Evolutionary conservation across 2,113 vertebrate species (phyloP).

Genomic region (Struthidea cinerea): DNA sequence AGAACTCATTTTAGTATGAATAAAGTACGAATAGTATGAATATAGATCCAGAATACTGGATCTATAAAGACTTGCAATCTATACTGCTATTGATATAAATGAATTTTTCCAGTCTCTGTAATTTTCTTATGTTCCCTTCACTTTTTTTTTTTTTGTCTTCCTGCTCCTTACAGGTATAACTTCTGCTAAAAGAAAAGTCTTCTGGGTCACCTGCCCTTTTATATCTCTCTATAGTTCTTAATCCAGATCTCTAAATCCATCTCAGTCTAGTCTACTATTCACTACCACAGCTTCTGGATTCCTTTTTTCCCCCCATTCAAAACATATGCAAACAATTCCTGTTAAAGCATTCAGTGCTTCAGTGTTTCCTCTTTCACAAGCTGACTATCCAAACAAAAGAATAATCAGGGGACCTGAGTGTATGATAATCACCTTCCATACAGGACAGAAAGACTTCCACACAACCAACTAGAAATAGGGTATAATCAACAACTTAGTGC

Average conservation of each 20-base stretch:
- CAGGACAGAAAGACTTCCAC: slow-evolving; percentile 10
- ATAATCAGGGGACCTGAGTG: not conserved
- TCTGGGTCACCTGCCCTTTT: not conserved
- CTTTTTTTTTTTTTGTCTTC: not conserved
- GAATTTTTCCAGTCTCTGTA: not conserved
- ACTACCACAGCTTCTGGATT: not conserved
- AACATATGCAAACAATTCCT: not conserved
- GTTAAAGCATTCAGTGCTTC: not conserved
- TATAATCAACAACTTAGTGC: not conserved
- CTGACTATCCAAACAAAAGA: not conserved
- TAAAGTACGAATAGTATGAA: accelerated
- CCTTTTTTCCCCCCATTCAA: not conserved
- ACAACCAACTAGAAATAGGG: not conserved
- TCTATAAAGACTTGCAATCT: not conserved
- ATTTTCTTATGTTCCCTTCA: not conserved
- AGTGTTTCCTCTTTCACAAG: not conserved
- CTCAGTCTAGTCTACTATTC: not conserved
- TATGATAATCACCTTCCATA: not conserved
- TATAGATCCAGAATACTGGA: not conserved
- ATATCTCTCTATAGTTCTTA: not conserved
- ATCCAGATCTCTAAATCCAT: not conserved
- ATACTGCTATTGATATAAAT: not conserved
- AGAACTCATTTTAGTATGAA: not conserved
- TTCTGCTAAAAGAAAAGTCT: not conserved
- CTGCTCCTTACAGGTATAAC: not conserved